These are phyloP conservation scores for Macrosoma leucophasiata DNA, from an alignment of 2,888 invertebrate genomes.

Conservation along the genomic window DNA sequence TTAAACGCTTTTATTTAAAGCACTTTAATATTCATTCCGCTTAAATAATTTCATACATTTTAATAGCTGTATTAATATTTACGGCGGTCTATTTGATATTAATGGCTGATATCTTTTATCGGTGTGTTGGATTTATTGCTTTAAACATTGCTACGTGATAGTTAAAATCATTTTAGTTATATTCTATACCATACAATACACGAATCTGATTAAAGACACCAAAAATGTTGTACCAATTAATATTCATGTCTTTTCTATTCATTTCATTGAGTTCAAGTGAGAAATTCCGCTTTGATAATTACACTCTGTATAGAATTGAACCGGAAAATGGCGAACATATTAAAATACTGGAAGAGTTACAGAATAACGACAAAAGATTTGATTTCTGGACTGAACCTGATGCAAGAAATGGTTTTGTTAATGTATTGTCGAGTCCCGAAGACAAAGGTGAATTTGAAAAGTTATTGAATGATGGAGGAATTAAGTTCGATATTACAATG, in stretches of 20 bases:
- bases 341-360: slow-evolving; percentile 58
- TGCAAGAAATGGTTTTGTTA: slow-evolving; percentile 43
- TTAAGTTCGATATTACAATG: slow-evolving; percentile 55
- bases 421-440: slow-evolving; percentile 58
- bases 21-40: too few species aligned
- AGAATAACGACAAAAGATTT: slow-evolving; percentile 48
- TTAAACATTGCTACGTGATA: too few species aligned
- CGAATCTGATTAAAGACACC: too few species aligned
- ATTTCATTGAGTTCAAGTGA: slow-evolving; percentile 27
- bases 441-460: slow-evolving; percentile 45
- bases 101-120: too few species aligned
- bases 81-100: too few species aligned
- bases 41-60: too few species aligned
- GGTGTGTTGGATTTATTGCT: too few species aligned
- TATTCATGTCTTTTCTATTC: slow-evolving; percentile 12
- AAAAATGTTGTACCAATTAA: slow-evolving; percentile 6
- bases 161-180: too few species aligned
- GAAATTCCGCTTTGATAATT: slow-evolving; percentile 51
- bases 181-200: too few species aligned
- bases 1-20: too few species aligned
- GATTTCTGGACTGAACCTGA: slow-evolving; percentile 63
- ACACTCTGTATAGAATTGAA: slow-evolving; percentile 70
- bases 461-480: slow-evolving; percentile 42
- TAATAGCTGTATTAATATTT: too few species aligned
- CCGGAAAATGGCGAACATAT: slow-evolving; percentile 68